Percentiles rank a stretch among this genome's conserved stretches.
phyloP scores from a whole-genome alignment of 2,797 vertebrate species.

The Sebastes iracundus region DNA sequence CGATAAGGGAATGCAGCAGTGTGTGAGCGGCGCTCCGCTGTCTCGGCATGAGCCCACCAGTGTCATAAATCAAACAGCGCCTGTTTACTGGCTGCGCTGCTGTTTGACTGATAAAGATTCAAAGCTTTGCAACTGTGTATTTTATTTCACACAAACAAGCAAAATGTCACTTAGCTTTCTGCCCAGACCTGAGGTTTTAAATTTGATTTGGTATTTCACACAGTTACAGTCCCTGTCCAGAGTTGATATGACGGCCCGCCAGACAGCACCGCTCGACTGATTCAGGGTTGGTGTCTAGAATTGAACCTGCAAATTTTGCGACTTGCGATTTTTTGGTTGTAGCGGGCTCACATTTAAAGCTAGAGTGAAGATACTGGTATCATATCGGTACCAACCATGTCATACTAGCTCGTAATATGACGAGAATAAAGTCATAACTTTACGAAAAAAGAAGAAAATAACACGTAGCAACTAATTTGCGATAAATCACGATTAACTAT shows the following conservation, averaged over 20 bases:
- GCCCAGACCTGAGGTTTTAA: conserved; percentile 47
- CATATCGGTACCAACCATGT: too few relatives aligned
- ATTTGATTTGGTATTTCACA: conserved; percentile 43
- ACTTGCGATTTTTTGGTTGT: too few relatives aligned
- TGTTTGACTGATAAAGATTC: conserved; percentile 53
- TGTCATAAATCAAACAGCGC: conserved; percentile 54
- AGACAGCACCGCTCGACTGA: not conserved
- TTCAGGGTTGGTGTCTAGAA: not conserved
- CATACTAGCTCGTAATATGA: too few relatives aligned
- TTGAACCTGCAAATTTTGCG: too few relatives aligned
- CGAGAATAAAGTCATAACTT: too few relatives aligned
- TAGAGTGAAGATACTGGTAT: too few relatives aligned
- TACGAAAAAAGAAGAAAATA: too few relatives aligned
- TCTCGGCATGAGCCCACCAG: not conserved
- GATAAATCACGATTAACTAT: too few relatives aligned
- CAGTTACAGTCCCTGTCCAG: conserved; percentile 40
- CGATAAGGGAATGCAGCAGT: conserved; percentile 49
- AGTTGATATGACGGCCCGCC: conserved; percentile 32
- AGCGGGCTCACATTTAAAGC: too few relatives aligned
- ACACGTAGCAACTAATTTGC: too few relatives aligned
- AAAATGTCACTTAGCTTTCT: conserved; percentile 34
- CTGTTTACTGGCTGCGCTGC: conserved; percentile 39
- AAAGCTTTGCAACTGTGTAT: conserved; percentile 30
- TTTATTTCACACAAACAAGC: conserved; percentile 44
- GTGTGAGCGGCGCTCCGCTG: conserved; percentile 17